Conservation (phyloP, 1,140 invertebrate species). For the Rhysida immarginata region DNA sequence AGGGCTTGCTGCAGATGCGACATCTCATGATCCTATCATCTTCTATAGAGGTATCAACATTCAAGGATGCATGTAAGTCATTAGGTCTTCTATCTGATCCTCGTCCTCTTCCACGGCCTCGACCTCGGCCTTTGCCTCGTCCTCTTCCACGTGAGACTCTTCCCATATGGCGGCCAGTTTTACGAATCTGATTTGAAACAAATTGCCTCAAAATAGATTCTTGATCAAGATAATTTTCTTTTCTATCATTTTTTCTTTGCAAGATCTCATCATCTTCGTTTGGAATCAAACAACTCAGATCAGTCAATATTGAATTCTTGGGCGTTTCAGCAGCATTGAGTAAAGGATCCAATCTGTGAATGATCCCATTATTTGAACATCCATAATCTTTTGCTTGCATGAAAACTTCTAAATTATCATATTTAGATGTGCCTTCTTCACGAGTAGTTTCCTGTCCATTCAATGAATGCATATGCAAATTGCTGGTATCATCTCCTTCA, state of each 20-base stretch:
- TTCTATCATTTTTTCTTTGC: not conserved
- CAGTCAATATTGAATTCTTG: not conserved
- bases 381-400: no score
- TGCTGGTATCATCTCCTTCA: no score
- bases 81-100: not conserved
- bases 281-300: not conserved
- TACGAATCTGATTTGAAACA: not conserved
- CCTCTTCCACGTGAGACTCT: not conserved
- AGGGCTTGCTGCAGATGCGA: not conserved
- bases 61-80: not conserved
- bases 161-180: not conserved
- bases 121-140: slow-evolving; percentile 1
- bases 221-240: not conserved
- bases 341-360: no score
- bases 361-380: no score
- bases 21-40: slow-evolving; percentile 3
- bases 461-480: no score
- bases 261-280: not conserved
- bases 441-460: not conserved
- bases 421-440: not conserved
- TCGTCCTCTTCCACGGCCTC: not conserved
- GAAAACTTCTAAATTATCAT: not conserved
- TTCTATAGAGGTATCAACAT: not conserved
- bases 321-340: not conserved
- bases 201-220: not conserved